Percentiles rank a stretch among this genome's conserved stretches.
Conservation (phyloP, 2,113 vertebrate species). For the Reinhardtius hippoglossoides region DNA sequence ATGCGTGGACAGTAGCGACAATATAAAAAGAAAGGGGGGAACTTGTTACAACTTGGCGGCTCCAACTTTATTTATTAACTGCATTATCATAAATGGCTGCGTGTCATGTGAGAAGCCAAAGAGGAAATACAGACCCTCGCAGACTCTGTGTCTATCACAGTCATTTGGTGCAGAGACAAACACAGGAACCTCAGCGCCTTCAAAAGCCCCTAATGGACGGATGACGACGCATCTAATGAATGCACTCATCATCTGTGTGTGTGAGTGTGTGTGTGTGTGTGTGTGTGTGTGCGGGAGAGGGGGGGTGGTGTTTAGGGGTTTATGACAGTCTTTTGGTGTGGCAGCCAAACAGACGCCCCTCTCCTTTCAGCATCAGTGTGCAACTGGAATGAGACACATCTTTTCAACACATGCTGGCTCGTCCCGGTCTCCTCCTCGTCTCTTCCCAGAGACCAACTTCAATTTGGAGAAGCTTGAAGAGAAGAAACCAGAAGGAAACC, state of each 20-base stretch:
- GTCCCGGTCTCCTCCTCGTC: conserved; percentile 15
- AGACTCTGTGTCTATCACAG: conserved; percentile 47
- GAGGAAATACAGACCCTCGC: conserved; percentile 18
- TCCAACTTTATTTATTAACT: background rate
- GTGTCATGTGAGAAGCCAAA: conserved; percentile 9
- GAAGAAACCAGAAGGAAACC: background rate
- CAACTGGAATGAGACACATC: conserved; percentile 65
- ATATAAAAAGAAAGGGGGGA: background rate
- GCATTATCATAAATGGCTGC: background rate
- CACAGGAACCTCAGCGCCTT: conserved; percentile 63
- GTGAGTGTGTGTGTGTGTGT: conserved; percentile 23
- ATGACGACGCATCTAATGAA: conserved; percentile 67
- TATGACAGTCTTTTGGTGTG: conserved; percentile 78
- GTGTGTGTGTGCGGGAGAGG: background rate
- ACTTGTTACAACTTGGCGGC: background rate
- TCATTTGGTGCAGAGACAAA: conserved; percentile 66
- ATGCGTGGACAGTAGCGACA: too few relatives aligned
- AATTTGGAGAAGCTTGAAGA: conserved; percentile 45
- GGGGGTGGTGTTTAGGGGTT: conserved; percentile 58
- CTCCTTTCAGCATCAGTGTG: conserved; percentile 60
- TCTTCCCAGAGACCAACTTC: conserved; percentile 46
- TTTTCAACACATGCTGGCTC: conserved; percentile 80
- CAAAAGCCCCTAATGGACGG: conserved; percentile 64
- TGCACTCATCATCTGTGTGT: conserved; percentile 60
- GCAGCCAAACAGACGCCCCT: conserved; percentile 76